Base-by-base conservation (phyloP, 53 echinoderm and acorn worm species). In the Hippasteria phrygiana region DNA sequence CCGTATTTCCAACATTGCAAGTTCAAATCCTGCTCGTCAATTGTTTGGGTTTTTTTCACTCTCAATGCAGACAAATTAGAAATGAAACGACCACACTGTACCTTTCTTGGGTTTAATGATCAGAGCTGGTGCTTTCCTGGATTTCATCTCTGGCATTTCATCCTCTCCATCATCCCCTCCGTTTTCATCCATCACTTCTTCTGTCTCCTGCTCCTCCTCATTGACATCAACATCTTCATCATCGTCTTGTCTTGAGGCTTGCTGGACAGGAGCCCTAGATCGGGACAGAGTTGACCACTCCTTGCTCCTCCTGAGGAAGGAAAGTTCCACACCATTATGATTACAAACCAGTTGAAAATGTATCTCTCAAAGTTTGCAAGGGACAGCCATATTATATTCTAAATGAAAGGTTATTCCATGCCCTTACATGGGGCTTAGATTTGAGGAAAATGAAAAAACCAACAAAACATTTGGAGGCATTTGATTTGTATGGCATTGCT, bases 191-290 rank as follows among this genome's bases (percentile, higher is more conserved):
- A 62, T 89, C 41, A 82, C 74, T 8, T 80, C 77, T 38, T 83
- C 78, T 24, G 81, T 83, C 9, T 85, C 89, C n/a, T 89, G 92
- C 32, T 74, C 90, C 36, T 88, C 87, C 16, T 74, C 85, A 29
- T 81, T 40, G 17, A 87, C 90, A 1, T 79, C 71, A n/a, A n/a
- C n/a, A 37, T 87, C 56, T 45, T 90, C 81, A 26, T 83, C 54
- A 22, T 89, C 91, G 40, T 94, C 92, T 63, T 96, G 91, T 29
- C 81, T 83, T 13, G 71, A 82, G 26, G 91, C 92, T 16, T 33
- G 76, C 55, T 22, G 62, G 20, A 13, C 24, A 0, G 55, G 13
- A 88, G 29, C 22, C 42, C 75, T 74, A 14, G 88, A 75, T 31
- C 34, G 43, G 20, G 81, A 45, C 32, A 81, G 3, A 1, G 81